Conservation (phyloP, 2,113 vertebrate genomes). For the Nesospiza acunhae region DNA sequence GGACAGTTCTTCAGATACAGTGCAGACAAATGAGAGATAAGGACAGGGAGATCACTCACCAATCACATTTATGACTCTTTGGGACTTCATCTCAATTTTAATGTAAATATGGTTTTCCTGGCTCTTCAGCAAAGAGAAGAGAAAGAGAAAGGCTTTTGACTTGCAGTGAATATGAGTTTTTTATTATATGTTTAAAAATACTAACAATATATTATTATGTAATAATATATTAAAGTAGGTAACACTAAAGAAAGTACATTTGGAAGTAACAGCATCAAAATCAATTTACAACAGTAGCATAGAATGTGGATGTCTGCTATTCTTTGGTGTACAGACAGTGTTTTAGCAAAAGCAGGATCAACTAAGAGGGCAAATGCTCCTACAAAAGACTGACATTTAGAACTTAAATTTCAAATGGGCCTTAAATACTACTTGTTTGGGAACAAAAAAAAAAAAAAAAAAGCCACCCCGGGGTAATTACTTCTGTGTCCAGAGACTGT, state of each 20-base stretch:
- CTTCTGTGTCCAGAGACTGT: background rate
- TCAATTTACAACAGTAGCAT: background rate
- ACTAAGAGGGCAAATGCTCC: background rate
- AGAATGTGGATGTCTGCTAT: background rate
- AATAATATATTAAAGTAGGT: background rate
- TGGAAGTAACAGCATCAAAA: background rate
- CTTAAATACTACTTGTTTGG: background rate
- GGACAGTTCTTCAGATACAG: background rate
- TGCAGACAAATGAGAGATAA: background rate
- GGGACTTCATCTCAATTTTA: background rate
- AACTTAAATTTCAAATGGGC: background rate
- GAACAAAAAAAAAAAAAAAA: background rate
- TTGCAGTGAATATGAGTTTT: background rate
- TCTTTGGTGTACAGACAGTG: background rate
- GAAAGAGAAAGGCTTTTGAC: background rate
- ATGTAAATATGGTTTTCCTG: background rate
- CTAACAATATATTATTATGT: background rate
- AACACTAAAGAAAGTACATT: accelerated
- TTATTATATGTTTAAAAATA: background rate
- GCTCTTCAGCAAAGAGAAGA: background rate
- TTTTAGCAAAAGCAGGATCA: background rate
- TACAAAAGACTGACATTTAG: background rate
- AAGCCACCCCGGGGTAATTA: background rate
- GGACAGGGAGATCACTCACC: background rate
- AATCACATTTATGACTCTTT: background rate